These are phyloP conservation scores for Syngnathus floridae DNA, from an alignment of 2,113 vertebrate genomes.

Conservation along the genomic window DNA sequence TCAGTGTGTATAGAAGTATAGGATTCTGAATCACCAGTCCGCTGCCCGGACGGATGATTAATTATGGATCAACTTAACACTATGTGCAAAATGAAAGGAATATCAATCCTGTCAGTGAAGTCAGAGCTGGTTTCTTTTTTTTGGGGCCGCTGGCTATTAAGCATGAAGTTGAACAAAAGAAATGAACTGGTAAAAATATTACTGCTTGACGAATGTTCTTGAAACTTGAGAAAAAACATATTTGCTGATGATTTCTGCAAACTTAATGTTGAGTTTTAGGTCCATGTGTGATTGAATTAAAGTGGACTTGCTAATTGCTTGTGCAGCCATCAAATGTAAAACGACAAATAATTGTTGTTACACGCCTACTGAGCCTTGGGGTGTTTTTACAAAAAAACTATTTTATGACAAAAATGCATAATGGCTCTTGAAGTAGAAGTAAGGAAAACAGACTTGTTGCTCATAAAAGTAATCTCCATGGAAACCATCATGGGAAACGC, in stretches of 20 bases:
- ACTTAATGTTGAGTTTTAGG: not conserved
- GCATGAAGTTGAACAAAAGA: conserved; percentile 1
- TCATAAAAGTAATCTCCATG: not conserved
- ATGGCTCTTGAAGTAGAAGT: not conserved
- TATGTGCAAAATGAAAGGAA: conserved; percentile 9
- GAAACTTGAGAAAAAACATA: not conserved
- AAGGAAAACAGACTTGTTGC: not conserved
- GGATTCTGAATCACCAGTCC: conserved; percentile 29
- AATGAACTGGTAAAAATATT: not conserved
- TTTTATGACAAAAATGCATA: not conserved
- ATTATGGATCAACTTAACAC: conserved; percentile 7
- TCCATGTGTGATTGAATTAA: not conserved
- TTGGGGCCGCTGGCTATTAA: conserved; percentile 7
- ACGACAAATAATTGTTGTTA: not conserved
- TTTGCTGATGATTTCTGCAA: not conserved
- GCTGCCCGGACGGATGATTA: conserved; percentile 13
- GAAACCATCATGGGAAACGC: not conserved
- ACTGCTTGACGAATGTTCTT: not conserved
- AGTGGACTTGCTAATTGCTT: not conserved
- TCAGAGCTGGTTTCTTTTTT: conserved; percentile 12
- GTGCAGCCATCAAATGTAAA: not conserved
- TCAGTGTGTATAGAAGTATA: conserved; percentile 14
- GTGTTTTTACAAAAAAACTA: no score
- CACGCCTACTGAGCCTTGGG: not conserved
- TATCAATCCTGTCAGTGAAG: conserved; percentile 9